Evolutionary conservation across 2,888 invertebrate species (phyloP), one percentile per base, ranked within the genome.

Genomic region (Parnassius glacialis): DNA sequence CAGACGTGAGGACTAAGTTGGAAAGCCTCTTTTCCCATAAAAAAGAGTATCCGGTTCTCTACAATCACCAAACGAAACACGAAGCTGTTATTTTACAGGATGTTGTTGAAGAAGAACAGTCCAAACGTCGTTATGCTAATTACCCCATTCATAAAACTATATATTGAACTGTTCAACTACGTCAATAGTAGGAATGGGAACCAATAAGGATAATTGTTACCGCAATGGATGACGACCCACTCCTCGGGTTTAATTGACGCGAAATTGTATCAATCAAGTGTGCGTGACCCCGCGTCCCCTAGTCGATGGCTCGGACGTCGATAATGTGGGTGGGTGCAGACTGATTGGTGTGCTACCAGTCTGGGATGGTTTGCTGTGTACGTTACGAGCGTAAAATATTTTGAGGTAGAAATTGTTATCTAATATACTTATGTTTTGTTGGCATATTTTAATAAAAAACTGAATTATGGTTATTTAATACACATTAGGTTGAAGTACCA

Each of bases 241-340:
- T 74, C 74, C 74, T 56, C 55, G 59, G 68, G 73, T 76, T 76
- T 87, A 88, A 89, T 87, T 87, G 88, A 87, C 84, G 85, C 85
- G 79, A 87, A 89, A 88, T 88, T 87, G 88, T 81, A 82, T 81
- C 88, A 89, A 89, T 89, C 84, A 84, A 81, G 76, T 70, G 78
- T 76, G 74, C 74, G 69, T 78, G 80, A 81, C 78, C 77, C 71
- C 61, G 25, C 53, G 68, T 70, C 70, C 73, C 73, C 73, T 69
- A 54, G 74, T 68, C 77, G 74, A 79, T 79, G 65, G 59, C 13
- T 52, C 43, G 55, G 55, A 62, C 59, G 52, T 56, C 52, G 52
- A 59, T 52, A 52, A 55, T 60, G 55, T 55, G 59, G 55, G 56
- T 48, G 53, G 47, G 61, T 44, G 56, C 20, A 52, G 56, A 61